These are phyloP conservation scores for Periplaneta americana DNA, from an alignment of 1,140 invertebrate genomes.

Conservation along the genomic window DNA sequence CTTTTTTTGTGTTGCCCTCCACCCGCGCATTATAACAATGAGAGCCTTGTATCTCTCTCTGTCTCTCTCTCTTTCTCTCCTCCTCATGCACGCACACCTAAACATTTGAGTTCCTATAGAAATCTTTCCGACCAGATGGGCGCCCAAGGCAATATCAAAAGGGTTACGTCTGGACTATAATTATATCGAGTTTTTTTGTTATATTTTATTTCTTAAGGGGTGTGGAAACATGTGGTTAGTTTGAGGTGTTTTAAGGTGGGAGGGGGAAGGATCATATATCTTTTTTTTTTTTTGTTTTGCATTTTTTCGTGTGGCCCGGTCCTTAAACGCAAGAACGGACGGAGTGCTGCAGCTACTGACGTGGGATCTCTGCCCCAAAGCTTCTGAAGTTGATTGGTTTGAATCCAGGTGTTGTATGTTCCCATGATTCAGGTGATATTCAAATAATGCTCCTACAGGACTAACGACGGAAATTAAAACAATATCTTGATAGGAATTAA, in stretches of 20 bases:
- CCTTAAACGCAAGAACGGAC: not conserved
- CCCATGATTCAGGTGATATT: too few relatives aligned
- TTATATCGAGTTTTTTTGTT: not conserved
- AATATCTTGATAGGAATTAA: too few relatives aligned
- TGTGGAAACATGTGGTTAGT: constrained; percentile 11
- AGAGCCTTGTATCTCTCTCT: too few relatives aligned
- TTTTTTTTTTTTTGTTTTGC: not conserved
- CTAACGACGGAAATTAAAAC: too few relatives aligned
- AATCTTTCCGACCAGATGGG: constrained; percentile 6
- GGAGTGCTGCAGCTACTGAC: too few relatives aligned
- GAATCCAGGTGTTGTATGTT: not conserved
- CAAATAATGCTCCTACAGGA: not conserved
- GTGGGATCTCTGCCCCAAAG: too few relatives aligned
- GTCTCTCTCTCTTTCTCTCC: too few relatives aligned
- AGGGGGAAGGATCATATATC: not conserved
- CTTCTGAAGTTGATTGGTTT: not conserved
- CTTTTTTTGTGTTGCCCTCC: not conserved
- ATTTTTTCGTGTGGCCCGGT: not conserved
- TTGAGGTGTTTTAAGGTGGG: not conserved
- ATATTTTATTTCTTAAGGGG: constrained; percentile 8
- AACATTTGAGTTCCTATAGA: not conserved
- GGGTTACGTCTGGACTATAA: constrained; percentile 4
- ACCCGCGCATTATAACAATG: not conserved
- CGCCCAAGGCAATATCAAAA: not conserved
- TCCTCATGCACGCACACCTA: not conserved